Conservation (phyloP, 2,113 vertebrate genomes). For the Galeopterus variegatus region DNA sequence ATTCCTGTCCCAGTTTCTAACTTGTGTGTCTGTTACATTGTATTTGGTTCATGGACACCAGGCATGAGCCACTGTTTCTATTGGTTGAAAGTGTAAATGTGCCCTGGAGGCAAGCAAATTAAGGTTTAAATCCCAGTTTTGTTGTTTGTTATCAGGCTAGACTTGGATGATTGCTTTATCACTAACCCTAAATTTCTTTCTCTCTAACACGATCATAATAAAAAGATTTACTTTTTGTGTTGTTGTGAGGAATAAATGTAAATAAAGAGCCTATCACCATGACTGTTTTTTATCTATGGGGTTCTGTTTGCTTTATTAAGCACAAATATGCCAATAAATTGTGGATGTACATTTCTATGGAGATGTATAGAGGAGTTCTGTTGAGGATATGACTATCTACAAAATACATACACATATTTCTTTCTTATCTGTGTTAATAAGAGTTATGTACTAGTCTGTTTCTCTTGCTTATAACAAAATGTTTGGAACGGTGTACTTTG, state of each 20-base stretch:
- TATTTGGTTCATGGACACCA: not conserved
- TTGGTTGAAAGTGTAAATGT: not conserved
- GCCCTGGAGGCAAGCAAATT: not conserved
- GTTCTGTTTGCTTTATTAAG: not conserved
- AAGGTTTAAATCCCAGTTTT: conserved; percentile 40
- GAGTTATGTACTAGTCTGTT: no score
- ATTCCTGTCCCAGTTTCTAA: not conserved
- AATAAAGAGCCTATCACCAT: not conserved
- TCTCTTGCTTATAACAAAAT: no score
- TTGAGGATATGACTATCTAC: not conserved
- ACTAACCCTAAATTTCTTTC: not conserved
- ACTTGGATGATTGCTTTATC: not conserved
- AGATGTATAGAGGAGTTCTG: not conserved
- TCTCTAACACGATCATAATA: not conserved
- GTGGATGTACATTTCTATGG: not conserved
- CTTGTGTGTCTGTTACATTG: not conserved
- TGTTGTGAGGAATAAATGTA: not conserved
- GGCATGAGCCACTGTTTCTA: not conserved
- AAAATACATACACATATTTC: not conserved
- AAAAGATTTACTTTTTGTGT: not conserved
- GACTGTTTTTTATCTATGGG: not conserved
- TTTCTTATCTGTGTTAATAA: not conserved
- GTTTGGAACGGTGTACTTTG: no score
- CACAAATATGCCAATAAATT: not conserved
- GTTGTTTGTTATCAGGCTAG: not conserved